These are phyloP conservation scores for Escarpia spicata DNA, from an alignment of 2,888 invertebrate species.

Conservation along the genomic window DNA sequence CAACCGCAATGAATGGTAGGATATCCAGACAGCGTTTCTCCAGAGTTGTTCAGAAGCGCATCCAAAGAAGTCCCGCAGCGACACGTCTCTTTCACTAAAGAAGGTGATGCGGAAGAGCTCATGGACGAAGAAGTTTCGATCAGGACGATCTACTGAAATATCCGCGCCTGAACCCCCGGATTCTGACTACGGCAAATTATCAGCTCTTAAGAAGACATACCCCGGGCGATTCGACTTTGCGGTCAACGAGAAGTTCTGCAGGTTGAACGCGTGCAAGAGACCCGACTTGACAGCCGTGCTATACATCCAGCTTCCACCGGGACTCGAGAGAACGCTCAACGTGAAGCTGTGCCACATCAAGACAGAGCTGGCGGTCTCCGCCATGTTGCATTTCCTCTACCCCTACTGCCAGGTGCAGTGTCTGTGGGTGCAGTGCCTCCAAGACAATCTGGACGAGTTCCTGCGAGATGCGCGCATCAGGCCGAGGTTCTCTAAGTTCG, in stretches of 20 bases:
- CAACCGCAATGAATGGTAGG: neutral
- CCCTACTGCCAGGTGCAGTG: conserved; percentile 28
- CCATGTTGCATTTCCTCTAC: conserved; percentile 25
- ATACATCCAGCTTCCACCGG: neutral
- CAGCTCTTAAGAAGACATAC: neutral
- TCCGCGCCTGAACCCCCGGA: neutral
- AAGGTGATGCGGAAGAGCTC: neutral
- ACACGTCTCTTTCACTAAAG: neutral
- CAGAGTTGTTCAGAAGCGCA: neutral
- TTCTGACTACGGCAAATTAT: neutral
- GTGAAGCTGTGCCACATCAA: conserved; percentile 10
- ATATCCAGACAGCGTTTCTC: neutral
- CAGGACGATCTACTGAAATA: neutral
- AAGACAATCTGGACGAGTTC: conserved; percentile 20
- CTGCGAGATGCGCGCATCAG: neutral
- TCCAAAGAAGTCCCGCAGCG: neutral
- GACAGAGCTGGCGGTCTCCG: conserved; percentile 26
- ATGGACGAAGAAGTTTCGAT: neutral
- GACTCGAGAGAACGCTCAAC: conserved; percentile 18
- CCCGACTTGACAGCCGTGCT: conserved; percentile 26
- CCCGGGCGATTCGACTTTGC: neutral
- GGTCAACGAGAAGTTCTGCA: conserved; percentile 13
- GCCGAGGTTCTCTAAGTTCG: conserved; percentile 23
- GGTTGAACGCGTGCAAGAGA: conserved; percentile 7
- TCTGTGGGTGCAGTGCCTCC: conserved; percentile 26